Base-by-base conservation (phyloP, 2,888 invertebrate genomes). In the Acronicta alni region DNA sequence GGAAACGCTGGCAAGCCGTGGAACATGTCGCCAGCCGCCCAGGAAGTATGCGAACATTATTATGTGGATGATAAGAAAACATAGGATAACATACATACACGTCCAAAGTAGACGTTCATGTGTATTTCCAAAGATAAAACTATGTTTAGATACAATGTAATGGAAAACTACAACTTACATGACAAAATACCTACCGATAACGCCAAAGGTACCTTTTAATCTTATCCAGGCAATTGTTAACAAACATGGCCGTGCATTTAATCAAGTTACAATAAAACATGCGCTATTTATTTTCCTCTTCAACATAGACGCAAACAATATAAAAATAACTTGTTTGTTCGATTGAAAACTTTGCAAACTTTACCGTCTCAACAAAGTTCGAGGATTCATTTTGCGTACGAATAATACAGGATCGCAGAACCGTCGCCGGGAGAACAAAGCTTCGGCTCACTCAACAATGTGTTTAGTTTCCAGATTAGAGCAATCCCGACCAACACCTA, bases 381-480 rank as follows among this genome's bases (percentile, higher is more conserved):
- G 80, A 80, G 80, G 84, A 84, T 85, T 81, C 75, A 83, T 82
- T 84, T 84, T 77, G 77, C 73, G 69, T 80, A 77, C 53, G 59
- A 46, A 68, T 56, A 79, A 79, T 81, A 83, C 81, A 77, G 75
- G 83, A 81, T 81, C 79, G 77, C 72, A 68, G 79, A 79, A 81
- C 79, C 82, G 79, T 80, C 79, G 82, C 78, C 78, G 76, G 58
- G 75, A 81, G 87, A 89, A 92, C 92, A 92, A 92, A 93, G 91
- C 90, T 83, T 80, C 72, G 86, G 85, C 85, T 86, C 89, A 86
- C 89, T 89, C 85, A 87, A 93, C 93, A 91, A 93, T 92, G 93
- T 93, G 93, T 93, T 92, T 92, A 93, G 93, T 92, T 93, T 91
- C 82, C 68, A 93, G 93, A 93, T 93, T 93, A 93, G 89, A 92